These are phyloP conservation scores for Nemurella pictetii DNA, from an alignment of 2,888 invertebrate genomes.

Conservation along the genomic window DNA sequence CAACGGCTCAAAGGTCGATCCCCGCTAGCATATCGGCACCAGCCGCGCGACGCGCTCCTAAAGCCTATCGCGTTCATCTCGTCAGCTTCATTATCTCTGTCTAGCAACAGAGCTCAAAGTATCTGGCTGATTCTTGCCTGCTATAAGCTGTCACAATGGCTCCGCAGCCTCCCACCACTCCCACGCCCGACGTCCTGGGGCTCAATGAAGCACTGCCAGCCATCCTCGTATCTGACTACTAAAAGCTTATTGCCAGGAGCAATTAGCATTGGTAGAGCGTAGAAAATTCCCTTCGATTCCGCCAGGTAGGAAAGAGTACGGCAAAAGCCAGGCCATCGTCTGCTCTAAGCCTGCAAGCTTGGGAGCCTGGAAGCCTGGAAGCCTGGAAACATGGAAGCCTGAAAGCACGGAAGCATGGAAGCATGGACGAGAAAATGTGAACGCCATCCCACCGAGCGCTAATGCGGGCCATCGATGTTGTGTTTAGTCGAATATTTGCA, in stretches of 20 bases:
- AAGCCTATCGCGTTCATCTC: not conserved
- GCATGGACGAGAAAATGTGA: not conserved
- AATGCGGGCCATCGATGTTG: not conserved
- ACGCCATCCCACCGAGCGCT: not conserved
- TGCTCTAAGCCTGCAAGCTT: not conserved
- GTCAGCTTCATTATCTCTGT: conserved; percentile 17
- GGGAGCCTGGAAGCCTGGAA: no score
- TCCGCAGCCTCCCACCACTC: not conserved
- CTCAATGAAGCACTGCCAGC: not conserved
- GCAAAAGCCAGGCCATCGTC: not conserved
- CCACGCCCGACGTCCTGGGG: not conserved
- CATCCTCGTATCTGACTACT: no score
- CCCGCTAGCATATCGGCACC: not conserved
- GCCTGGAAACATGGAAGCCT: no score
- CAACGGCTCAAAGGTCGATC: not conserved
- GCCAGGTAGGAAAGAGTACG: not conserved
- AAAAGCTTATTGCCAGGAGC: not conserved
- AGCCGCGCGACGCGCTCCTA: not conserved
- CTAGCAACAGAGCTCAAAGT: conserved; percentile 5
- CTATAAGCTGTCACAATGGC: not conserved
- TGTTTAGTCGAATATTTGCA: not conserved
- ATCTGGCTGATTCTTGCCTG: not conserved
- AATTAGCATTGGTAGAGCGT: not conserved
- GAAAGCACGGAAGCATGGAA: no score
- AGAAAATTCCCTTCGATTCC: not conserved